A percentile compares a stretch with the other conserved stretches of the same genome.
Conservation (phyloP, 2,888 invertebrate species). For the Ryuthela nishihirai region DNA sequence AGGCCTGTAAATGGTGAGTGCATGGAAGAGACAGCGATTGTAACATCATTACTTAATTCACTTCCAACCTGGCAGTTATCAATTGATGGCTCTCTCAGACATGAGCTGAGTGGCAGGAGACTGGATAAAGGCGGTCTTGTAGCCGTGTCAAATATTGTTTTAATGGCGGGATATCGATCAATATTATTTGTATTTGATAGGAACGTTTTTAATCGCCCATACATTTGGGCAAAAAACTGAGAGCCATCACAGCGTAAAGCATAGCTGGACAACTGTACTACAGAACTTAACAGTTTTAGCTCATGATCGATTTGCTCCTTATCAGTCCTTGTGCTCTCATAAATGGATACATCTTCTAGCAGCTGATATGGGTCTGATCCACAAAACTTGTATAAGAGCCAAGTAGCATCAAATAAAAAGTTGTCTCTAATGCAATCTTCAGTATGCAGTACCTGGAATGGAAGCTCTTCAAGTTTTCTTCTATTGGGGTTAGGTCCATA, state of each 20-base stretch:
- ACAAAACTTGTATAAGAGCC: conserved; percentile 76
- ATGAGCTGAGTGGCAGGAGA: conserved; percentile 58
- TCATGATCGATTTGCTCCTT: conserved; percentile 52
- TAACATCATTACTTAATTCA: conserved; percentile 8
- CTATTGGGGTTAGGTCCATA: conserved; percentile 56
- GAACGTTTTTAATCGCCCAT: conserved; percentile 51
- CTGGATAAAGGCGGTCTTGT: conserved; percentile 57
- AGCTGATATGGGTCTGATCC: conserved; percentile 47
- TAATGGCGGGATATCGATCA: conserved; percentile 35
- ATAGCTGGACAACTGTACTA: conserved; percentile 66
- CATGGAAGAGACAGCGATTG: conserved; percentile 4
- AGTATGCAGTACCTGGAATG: conserved; percentile 48
- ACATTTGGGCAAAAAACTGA: conserved; percentile 73
- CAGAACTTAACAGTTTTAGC: conserved; percentile 57
- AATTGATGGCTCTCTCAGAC: conserved; percentile 36
- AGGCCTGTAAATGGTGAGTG: conserved; percentile 58
- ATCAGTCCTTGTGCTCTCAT: conserved; percentile 45
- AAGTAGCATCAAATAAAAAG: conserved; percentile 70
- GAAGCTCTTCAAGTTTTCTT: conserved; percentile 75
- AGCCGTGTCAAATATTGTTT: conserved; percentile 32
- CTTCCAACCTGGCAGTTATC: conserved; percentile 18
- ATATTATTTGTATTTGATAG: conserved; percentile 43
- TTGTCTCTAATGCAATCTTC: conserved; percentile 59
- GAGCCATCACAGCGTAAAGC: conserved; percentile 75
- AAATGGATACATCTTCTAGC: conserved; percentile 36